phyloP scores from a whole-genome alignment of 2,797 vertebrate genomes.

The Mormyrus proboscirostris region DNA sequence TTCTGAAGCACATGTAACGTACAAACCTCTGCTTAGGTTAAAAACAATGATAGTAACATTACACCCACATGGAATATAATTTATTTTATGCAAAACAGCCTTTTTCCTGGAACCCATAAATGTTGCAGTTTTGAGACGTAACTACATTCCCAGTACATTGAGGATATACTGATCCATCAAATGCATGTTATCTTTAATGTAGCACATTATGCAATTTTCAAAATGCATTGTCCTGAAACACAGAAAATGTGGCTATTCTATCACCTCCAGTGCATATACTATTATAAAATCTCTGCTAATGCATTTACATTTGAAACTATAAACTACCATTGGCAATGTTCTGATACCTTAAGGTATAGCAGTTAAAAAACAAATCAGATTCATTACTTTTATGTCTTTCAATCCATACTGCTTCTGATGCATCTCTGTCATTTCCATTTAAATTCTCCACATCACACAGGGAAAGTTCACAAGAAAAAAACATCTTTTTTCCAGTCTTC shows the following conservation, averaged over 20 bases:
- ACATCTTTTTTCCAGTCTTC: neutral
- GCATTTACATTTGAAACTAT: neutral
- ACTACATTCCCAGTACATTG: neutral
- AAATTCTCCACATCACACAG: neutral
- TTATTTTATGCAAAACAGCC: neutral
- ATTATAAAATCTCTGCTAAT: neutral
- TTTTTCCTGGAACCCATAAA: neutral
- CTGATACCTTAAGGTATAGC: neutral
- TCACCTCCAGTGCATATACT: neutral
- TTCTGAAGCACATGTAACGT: neutral
- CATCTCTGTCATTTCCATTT: neutral
- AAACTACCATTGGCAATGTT: neutral
- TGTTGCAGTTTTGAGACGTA: neutral
- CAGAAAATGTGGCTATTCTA: neutral
- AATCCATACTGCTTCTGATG: neutral
- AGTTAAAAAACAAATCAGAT: neutral
- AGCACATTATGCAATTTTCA: neutral
- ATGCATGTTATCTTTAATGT: neutral
- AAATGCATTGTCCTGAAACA: neutral
- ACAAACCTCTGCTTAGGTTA: neutral
- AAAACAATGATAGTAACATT: neutral
- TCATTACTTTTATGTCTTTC: neutral
- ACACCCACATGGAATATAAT: neutral
- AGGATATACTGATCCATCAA: neutral
- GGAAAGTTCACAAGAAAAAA: neutral